phyloP scores from a whole-genome alignment of 2,888 invertebrate species.

The Cremastinae sp. region DNA sequence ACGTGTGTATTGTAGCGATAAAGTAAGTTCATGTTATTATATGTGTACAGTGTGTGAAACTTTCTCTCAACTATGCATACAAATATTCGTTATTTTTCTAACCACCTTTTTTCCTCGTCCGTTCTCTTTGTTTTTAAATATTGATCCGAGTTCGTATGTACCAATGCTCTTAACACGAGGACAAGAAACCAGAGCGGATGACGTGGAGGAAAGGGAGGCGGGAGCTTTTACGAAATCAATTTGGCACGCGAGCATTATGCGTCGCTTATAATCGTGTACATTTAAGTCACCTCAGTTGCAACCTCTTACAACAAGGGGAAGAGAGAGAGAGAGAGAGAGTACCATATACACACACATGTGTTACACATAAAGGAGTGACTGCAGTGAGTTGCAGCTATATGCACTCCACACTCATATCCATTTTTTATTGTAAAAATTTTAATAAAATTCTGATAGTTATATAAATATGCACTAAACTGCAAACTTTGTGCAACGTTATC shows the following conservation, averaged over 20 bases:
- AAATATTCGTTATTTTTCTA: background rate
- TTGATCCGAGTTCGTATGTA: conserved; percentile 38
- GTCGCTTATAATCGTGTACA: conserved; percentile 36
- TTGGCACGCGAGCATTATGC: conserved; percentile 67
- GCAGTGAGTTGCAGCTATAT: conserved; percentile 32
- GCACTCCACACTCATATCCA: conserved; percentile 38
- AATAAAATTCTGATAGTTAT: conserved; percentile 24
- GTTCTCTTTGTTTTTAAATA: conserved; percentile 32
- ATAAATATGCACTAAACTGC: conserved; percentile 19
- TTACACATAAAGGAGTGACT: conserved; percentile 40
- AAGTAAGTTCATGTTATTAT: too few relatives aligned
- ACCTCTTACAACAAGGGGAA: conserved; percentile 30
- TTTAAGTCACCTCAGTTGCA: conserved; percentile 47
- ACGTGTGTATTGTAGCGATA: too few relatives aligned
- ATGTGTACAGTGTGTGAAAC: too few relatives aligned
- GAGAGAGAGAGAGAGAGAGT: conserved; percentile 27
- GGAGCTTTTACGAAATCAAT: conserved; percentile 70
- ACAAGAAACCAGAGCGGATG: conserved; percentile 37
- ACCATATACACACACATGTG: too few relatives aligned
- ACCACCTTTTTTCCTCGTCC: conserved; percentile 11
- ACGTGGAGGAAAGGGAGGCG: conserved; percentile 44
- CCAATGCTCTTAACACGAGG: background rate
- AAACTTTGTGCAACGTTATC: conserved; percentile 24
- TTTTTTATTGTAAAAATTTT: too few relatives aligned
- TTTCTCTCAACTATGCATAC: conserved; percentile 27